Percentiles rank a stretch among this genome's conserved stretches.
phyloP scores from a whole-genome alignment of 2,797 vertebrate species.

The Falco biarmicus region DNA sequence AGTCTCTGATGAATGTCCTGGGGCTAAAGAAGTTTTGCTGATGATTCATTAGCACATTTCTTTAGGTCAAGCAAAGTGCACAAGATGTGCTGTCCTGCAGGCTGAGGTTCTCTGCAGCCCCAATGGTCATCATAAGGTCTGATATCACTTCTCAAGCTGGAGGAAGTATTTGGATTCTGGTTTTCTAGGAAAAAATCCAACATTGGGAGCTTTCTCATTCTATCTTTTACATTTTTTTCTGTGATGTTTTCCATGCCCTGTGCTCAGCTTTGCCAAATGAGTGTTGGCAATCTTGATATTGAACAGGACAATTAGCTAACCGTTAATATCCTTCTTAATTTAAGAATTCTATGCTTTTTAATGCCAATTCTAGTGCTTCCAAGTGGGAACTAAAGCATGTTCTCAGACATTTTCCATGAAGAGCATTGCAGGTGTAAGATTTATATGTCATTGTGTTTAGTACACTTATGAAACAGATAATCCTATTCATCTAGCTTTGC shows the following conservation, averaged over 20 bases:
- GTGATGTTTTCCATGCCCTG: fast-evolving
- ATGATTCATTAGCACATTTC: not conserved
- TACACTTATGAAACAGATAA: not conserved
- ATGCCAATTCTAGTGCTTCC: not conserved
- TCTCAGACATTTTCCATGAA: constrained; percentile 2
- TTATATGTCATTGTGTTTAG: not conserved
- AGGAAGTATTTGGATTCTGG: not conserved
- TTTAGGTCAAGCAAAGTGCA: not conserved
- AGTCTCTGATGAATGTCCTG: not conserved
- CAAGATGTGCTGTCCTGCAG: not conserved
- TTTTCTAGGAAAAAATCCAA: not conserved
- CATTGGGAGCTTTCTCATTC: not conserved
- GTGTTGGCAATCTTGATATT: not conserved
- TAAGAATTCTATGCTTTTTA: not conserved
- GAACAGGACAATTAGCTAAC: not conserved
- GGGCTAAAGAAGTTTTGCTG: not conserved
- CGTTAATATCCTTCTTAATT: not conserved
- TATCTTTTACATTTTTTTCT: not conserved
- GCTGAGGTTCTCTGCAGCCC: not conserved
- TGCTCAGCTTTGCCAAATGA: not conserved
- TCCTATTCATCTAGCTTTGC: constrained; percentile 34
- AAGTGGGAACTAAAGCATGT: not conserved
- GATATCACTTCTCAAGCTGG: not conserved
- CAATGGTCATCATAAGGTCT: not conserved
- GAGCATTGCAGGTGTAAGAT: not conserved